Conservation (phyloP, 2,888 invertebrate species). For the Eupithecia centaureata region DNA sequence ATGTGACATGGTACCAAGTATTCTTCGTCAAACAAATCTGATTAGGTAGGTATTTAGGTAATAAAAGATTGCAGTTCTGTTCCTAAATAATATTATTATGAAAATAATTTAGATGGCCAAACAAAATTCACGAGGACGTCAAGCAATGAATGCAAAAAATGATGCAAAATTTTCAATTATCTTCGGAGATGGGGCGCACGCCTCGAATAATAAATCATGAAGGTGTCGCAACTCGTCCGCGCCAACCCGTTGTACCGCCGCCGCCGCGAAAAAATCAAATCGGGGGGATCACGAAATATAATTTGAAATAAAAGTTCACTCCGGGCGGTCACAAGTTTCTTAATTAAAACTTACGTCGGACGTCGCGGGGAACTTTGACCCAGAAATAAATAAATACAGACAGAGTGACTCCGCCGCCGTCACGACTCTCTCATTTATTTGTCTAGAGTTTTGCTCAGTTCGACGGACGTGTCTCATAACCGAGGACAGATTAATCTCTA, state of each 20-base stretch:
- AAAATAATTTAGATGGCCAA: slow-evolving; percentile 23
- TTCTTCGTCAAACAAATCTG: neutral
- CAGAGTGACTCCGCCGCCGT: slow-evolving; percentile 63
- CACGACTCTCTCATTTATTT: slow-evolving; percentile 82
- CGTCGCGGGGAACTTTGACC: slow-evolving; percentile 78
- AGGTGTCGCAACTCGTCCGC: slow-evolving; percentile 73
- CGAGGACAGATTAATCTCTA: slow-evolving; percentile 9
- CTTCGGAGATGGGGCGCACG: slow-evolving; percentile 52
- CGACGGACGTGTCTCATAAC: slow-evolving; percentile 73
- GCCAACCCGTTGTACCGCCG: slow-evolving; percentile 73
- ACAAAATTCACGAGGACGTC: slow-evolving; percentile 29
- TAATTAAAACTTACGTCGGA: slow-evolving; percentile 84
- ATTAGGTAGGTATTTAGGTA: neutral
- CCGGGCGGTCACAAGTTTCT: slow-evolving; percentile 83
- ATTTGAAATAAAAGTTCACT: slow-evolving; percentile 82
- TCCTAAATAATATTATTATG: neutral
- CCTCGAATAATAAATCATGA: slow-evolving; percentile 73
- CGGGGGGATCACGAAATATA: slow-evolving; percentile 79
- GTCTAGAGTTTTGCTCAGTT: slow-evolving; percentile 76
- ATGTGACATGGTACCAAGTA: neutral
- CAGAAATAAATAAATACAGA: slow-evolving; percentile 83
- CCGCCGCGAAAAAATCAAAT: slow-evolving; percentile 68
- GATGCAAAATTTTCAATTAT: slow-evolving; percentile 66
- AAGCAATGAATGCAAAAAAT: slow-evolving; percentile 48
- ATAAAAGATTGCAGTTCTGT: neutral